Evolutionary conservation across 1,140 invertebrate genomes (phyloP).

Genomic region (Drosophila takahashii): DNA sequence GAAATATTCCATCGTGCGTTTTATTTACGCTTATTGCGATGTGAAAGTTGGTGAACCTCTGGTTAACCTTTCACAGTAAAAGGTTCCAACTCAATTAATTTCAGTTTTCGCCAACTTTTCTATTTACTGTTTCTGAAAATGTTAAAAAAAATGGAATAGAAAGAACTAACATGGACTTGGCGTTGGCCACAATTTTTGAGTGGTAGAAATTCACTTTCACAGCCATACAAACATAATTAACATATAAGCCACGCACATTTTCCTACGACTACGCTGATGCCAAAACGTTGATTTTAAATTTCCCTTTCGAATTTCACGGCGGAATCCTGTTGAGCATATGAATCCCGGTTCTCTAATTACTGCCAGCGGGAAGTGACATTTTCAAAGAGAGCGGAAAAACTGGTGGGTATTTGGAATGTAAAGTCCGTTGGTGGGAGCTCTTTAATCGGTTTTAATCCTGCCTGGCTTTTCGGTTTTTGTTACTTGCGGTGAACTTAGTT

Average conservation of each 20-base stretch:
- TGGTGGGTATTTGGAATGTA: background rate
- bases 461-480: background rate
- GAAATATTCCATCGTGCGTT: conserved; percentile 42
- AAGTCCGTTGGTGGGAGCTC: background rate
- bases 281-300: background rate
- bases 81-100: conserved; percentile 9
- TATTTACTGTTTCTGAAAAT: background rate
- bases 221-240: background rate
- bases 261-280: background rate
- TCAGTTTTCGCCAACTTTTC: background rate
- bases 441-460: background rate
- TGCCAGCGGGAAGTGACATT: conserved; percentile 8
- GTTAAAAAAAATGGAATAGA: no score
- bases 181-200: no score
- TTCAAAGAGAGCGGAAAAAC: background rate
- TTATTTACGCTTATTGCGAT: conserved; percentile 39
- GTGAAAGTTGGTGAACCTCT: conserved; percentile 8
- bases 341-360: conserved; percentile 4
- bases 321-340: background rate
- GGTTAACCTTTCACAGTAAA: conserved; percentile 1
- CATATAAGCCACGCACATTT: background rate
- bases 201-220: no score
- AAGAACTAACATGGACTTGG: no score
- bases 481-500: background rate
- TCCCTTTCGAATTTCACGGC: background rate